Evolutionary conservation across 2,113 vertebrate genomes (phyloP).

Genomic region (Physeter macrocephalus): DNA sequence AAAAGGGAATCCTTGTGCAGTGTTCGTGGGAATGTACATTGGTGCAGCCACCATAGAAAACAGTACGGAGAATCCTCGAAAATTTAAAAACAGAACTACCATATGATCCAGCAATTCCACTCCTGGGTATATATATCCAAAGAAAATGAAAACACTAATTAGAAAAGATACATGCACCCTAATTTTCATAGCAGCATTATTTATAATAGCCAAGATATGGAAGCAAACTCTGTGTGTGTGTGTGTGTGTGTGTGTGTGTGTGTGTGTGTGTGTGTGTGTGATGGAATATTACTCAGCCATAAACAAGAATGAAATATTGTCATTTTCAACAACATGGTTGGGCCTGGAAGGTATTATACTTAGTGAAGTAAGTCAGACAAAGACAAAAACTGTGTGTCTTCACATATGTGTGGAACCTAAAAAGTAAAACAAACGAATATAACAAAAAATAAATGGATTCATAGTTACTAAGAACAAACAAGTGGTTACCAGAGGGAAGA

Average conservation of each 20-base stretch:
- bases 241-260: fast-evolving
- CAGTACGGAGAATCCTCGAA: too few relatives aligned
- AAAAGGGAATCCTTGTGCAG: background rate
- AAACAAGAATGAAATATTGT: background rate
- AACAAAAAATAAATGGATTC: background rate
- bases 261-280: too few relatives aligned
- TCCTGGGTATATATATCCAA: background rate
- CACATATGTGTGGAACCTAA: background rate
- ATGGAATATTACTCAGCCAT: background rate
- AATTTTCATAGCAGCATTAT: background rate
- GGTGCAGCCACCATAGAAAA: background rate
- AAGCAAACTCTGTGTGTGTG: background rate
- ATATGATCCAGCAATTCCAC: background rate
- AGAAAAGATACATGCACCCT: background rate
- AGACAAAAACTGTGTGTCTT: background rate
- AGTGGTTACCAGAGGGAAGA: background rate
- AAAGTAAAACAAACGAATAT: background rate
- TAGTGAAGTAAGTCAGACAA: background rate
- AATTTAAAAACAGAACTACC: background rate
- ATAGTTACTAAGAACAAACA: background rate
- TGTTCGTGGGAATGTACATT: too few relatives aligned
- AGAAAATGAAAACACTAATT: background rate
- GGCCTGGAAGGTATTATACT: background rate
- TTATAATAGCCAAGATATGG: background rate
- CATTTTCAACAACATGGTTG: background rate